phyloP scores from a whole-genome alignment of 2,113 vertebrate species.

The Saimiri boliviensis region DNA sequence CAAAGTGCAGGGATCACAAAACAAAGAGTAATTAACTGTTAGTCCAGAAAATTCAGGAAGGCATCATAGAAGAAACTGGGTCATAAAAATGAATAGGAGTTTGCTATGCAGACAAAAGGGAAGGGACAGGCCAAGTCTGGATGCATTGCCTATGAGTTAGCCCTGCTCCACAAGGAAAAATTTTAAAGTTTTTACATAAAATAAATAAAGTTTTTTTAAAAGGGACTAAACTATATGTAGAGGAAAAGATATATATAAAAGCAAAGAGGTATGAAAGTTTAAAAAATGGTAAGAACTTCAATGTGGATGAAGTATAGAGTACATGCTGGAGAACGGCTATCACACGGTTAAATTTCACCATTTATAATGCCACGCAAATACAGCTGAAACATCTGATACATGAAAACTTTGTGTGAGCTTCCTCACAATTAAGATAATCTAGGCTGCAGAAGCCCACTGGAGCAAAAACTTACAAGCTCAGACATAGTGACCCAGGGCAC shows the following conservation, averaged over 20 bases:
- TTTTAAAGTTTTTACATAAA: too few relatives aligned
- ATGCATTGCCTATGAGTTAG: too few relatives aligned
- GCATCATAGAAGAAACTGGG: constrained; percentile 8
- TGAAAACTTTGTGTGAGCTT: background rate
- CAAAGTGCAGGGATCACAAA: background rate
- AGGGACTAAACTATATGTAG: background rate
- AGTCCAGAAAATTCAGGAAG: constrained; percentile 30
- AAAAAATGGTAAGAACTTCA: background rate
- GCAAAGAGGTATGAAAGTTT: background rate
- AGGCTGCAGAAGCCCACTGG: background rate
- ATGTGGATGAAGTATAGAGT: background rate
- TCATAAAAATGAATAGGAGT: constrained; percentile 19
- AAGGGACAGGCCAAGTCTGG: background rate
- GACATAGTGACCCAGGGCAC: background rate
- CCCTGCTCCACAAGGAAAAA: too few relatives aligned
- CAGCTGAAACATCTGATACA: background rate
- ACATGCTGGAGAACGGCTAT: background rate
- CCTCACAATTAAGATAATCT: constrained; percentile 40
- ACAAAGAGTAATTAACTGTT: background rate
- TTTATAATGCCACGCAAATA: background rate
- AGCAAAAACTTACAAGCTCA: constrained; percentile 29
- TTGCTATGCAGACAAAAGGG: background rate
- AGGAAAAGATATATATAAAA: constrained; percentile 21
- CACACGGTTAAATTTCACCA: background rate
- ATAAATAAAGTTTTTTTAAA: too few relatives aligned